These are phyloP conservation scores for Leptopilina syphax DNA, from an alignment of 2,888 invertebrate species.

Conservation along the genomic window DNA sequence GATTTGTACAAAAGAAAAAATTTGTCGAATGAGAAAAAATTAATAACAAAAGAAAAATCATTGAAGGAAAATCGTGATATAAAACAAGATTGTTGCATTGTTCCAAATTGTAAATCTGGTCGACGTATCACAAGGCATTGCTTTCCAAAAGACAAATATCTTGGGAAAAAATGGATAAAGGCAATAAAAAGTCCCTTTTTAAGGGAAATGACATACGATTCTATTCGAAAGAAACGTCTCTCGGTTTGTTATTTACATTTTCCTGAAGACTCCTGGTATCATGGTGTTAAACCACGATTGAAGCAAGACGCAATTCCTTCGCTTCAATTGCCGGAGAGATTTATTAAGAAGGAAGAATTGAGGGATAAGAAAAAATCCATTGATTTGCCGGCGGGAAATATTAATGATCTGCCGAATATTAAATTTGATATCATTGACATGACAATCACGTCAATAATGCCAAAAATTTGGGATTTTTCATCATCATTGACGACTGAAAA, in stretches of 20 bases:
- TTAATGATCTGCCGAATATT: constrained; percentile 4
- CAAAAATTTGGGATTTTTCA: constrained; percentile 6
- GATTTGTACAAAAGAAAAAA: not conserved
- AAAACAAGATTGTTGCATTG: not conserved
- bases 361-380: not conserved
- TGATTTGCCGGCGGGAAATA: not conserved
- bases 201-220: not conserved
- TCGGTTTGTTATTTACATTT: constrained; percentile 25
- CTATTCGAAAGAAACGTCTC: constrained; percentile 9
- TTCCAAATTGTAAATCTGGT: constrained; percentile 16
- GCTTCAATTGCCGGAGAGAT: not conserved
- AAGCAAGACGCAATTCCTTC: not conserved
- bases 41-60: not conserved
- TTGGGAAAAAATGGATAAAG: constrained; percentile 7
- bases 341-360: constrained; percentile 1
- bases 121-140: not conserved
- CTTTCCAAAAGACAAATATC: constrained; percentile 14
- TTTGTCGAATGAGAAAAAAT: not conserved
- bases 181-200: constrained; percentile 15
- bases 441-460: not conserved
- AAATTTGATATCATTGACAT: not conserved
- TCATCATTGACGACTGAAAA: not conserved
- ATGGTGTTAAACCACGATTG: not conserved
- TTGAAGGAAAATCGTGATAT: not conserved
- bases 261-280: constrained; percentile 5